A percentile compares a stretch with the other conserved stretches of the same genome.
Conservation (phyloP, 2,113 vertebrate species). For the Zonotrichia leucophrys region DNA sequence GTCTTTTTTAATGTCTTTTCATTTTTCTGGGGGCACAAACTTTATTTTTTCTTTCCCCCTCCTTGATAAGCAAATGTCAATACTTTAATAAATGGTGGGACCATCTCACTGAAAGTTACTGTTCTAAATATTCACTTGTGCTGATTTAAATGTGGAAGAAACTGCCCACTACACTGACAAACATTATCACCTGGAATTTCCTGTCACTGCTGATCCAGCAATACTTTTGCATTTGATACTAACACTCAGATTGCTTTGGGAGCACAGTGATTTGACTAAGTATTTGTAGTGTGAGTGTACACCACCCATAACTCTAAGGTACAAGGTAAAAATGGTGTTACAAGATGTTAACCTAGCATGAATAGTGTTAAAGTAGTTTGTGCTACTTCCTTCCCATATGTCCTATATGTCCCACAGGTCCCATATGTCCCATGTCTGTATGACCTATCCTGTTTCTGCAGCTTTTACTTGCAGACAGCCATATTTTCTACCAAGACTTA, state of each 20-base stretch:
- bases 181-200: background rate
- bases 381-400: background rate
- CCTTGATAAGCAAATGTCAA: background rate
- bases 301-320: background rate
- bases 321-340: background rate
- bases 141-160: background rate
- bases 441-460: background rate
- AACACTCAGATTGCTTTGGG: background rate
- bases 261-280: background rate
- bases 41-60: background rate
- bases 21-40: background rate
- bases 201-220: background rate
- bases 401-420: background rate
- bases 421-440: background rate
- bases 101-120: background rate
- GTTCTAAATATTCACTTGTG: background rate
- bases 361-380: background rate
- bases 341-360: rapidly evolving
- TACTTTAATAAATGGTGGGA: background rate
- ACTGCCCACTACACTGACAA: background rate
- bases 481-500: background rate
- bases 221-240: background rate
- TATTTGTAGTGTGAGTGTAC: background rate
- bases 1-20: too few relatives aligned
- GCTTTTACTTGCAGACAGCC: background rate